These are phyloP conservation scores for Engystomops pustulosus DNA, from an alignment of 2,113 vertebrate genomes.

Conservation along the genomic window DNA sequence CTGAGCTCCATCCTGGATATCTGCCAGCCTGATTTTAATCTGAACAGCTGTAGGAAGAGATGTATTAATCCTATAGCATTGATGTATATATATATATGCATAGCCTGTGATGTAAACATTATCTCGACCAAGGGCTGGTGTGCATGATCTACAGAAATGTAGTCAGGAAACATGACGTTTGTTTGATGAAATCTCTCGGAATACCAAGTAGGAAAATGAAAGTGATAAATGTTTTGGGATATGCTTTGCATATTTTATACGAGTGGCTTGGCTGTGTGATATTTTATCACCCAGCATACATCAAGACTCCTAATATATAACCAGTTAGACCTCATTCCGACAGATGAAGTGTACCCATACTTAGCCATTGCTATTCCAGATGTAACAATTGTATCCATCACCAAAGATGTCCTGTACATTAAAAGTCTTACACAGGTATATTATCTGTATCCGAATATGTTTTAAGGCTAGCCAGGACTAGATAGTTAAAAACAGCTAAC, in stretches of 20 bases:
- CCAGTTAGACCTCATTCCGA: neutral
- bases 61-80: constrained; percentile 18
- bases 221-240: constrained; percentile 3
- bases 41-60: constrained; percentile 39
- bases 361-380: neutral
- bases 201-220: constrained; percentile 1
- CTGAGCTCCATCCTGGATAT: constrained; percentile 18
- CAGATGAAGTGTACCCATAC: neutral
- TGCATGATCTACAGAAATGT: neutral
- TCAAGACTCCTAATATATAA: neutral
- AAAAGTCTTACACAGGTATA: neutral
- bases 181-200: neutral
- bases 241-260: constrained; percentile 30
- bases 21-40: constrained; percentile 7
- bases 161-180: neutral
- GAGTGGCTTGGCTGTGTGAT: neutral
- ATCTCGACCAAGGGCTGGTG: constrained; percentile 1
- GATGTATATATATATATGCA: constrained; percentile 37
- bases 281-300: neutral
- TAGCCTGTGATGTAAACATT: constrained; percentile 18
- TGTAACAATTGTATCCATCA: neutral
- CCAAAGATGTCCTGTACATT: neutral
- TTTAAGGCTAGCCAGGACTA: no score
- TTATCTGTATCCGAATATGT: no score
- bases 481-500: no score